A percentile compares a stretch with the other conserved stretches of the same genome.
Conservation (phyloP, 1,140 invertebrate species). For the Leucophenga varia region DNA sequence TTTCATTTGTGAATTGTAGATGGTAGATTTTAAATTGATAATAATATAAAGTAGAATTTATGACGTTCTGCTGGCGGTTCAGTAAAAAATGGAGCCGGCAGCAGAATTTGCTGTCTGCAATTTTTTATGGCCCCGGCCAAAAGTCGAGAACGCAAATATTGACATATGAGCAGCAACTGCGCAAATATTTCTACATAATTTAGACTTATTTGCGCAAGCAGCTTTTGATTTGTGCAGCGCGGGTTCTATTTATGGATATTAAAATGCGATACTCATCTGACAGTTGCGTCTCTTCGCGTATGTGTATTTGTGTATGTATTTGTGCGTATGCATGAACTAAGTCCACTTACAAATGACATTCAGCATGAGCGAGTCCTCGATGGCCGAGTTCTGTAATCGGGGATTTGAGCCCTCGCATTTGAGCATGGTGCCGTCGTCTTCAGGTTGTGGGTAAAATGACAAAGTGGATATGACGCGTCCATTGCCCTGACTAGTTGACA, state of each 20-base stretch:
- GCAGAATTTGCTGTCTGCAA: slow-evolving; percentile 21
- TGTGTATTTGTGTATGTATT: too few relatives aligned
- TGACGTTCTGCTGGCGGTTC: slow-evolving; percentile 19
- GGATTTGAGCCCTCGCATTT: slow-evolving; percentile 85
- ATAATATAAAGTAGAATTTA: slow-evolving; percentile 50
- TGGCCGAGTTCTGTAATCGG: slow-evolving; percentile 66
- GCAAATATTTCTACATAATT: slow-evolving; percentile 42
- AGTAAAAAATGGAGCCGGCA: slow-evolving; percentile 11
- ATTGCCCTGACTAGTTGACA: slow-evolving; percentile 65
- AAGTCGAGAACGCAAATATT: slow-evolving; percentile 37
- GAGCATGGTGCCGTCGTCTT: slow-evolving; percentile 78
- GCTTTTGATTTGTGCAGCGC: slow-evolving; percentile 37
- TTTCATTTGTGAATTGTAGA: slow-evolving; percentile 11
- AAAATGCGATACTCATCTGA: too few relatives aligned
- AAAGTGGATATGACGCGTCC: slow-evolving; percentile 75
- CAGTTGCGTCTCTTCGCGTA: too few relatives aligned
- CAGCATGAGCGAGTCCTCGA: slow-evolving; percentile 78
- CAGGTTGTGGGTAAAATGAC: slow-evolving; percentile 75
- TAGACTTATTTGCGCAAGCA: slow-evolving; percentile 39
- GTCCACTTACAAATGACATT: slow-evolving; percentile 83
- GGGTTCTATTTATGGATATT: too few relatives aligned
- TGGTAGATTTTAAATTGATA: slow-evolving; percentile 44
- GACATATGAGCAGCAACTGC: slow-evolving; percentile 30
- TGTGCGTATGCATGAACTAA: too few relatives aligned
- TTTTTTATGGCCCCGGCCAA: slow-evolving; percentile 35